A percentile compares a stretch with the other conserved stretches of the same genome.
Conservation (phyloP, 2,888 invertebrate species). For the Chloromyia formosa region DNA sequence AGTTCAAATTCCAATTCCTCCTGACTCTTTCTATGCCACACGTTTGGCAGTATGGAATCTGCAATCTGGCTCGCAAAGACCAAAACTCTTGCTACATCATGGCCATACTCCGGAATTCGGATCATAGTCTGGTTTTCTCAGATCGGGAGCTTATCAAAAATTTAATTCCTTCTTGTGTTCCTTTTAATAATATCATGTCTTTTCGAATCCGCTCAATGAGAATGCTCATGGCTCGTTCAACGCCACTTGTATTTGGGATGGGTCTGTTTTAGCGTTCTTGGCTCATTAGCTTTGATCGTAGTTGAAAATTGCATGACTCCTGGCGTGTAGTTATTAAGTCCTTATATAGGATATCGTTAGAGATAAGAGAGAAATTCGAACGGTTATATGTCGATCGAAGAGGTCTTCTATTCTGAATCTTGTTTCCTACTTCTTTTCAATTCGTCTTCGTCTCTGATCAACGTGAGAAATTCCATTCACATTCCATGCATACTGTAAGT, state of each 20-base stretch:
- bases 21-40: background rate
- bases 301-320: background rate
- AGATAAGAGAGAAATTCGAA: background rate
- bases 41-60: background rate
- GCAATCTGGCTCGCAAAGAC: background rate
- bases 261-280: background rate
- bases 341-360: background rate
- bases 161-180: background rate
- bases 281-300: background rate
- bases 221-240: background rate
- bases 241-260: background rate
- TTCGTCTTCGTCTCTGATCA: background rate
- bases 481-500: slow-evolving; percentile 28
- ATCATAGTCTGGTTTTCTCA: background rate
- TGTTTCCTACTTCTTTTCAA: background rate
- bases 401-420: background rate
- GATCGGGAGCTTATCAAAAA: background rate
- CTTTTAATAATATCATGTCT: background rate
- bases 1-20: slow-evolving; percentile 19
- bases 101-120: background rate
- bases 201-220: background rate
- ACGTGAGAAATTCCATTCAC: slow-evolving; percentile 39
- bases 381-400: background rate
- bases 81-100: background rate
- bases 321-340: background rate